A percentile compares a stretch with the other conserved stretches of the same genome.
Evolutionary conservation across 2,888 invertebrate genomes (phyloP).

Genomic region (Sussaba pulchella): DNA sequence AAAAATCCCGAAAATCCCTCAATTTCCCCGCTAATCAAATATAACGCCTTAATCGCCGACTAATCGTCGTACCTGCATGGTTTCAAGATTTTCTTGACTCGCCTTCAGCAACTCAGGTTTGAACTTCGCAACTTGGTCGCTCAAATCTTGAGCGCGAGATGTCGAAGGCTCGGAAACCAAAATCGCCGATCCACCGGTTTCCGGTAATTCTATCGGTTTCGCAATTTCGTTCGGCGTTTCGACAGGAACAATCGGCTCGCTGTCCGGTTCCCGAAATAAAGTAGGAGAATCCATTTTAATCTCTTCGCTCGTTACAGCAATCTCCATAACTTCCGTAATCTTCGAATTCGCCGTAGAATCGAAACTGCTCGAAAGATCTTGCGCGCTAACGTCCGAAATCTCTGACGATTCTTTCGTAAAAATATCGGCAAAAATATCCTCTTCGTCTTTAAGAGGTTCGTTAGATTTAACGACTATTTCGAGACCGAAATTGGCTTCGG

Average conservation of each 20-base stretch:
- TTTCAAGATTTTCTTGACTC: conserved; percentile 50
- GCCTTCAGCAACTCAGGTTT: conserved; percentile 71
- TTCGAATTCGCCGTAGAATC: conserved; percentile 38
- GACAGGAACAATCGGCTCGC: not conserved
- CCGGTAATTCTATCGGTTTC: not conserved
- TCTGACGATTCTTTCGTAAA: conserved; percentile 82
- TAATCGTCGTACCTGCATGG: conserved; percentile 57
- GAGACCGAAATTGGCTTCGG: conserved; percentile 68
- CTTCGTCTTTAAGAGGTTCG: conserved; percentile 77
- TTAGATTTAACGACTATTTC: conserved; percentile 83
- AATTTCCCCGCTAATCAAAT: no score
- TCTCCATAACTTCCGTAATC: not conserved
- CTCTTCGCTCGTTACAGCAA: conserved; percentile 10
- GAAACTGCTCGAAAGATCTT: conserved; percentile 19
- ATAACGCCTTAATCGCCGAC: no score
- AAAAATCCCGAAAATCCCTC: no score
- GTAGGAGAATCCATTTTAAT: not conserved
- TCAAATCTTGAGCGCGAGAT: conserved; percentile 42
- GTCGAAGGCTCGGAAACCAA: conserved; percentile 28
- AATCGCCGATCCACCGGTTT: no score
- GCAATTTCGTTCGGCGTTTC: not conserved
- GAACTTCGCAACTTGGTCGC: conserved; percentile 46
- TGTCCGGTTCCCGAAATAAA: not conserved
- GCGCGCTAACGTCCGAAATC: conserved; percentile 28
- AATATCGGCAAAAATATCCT: conserved; percentile 91